Base-by-base conservation (phyloP, 2,797 vertebrate genomes). In the Pogonophryne albipinna region DNA sequence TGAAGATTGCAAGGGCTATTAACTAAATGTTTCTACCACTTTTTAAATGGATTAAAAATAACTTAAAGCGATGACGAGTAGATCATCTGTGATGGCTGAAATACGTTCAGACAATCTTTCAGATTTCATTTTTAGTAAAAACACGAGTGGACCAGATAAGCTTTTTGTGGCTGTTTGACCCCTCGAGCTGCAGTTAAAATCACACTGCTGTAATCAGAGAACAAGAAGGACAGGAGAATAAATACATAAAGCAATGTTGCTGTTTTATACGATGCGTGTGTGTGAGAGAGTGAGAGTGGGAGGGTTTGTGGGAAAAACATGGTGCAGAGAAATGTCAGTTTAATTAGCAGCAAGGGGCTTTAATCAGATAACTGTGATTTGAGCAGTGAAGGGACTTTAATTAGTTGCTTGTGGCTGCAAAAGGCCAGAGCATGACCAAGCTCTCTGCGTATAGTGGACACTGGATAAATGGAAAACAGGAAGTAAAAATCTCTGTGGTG, bases 261-360 rank as follows among this genome's bases (percentile, higher is more conserved):
- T 59, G 13, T 14, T 34, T 1, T 41, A 6, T 13, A 64, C 1
- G 34, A 38, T 38, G 34, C 52, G 23, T 27, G 23, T 27, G 23
- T 27, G 23, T 27, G 23, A 27, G 23, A 67, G 23, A 38, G 49
- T 10, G 50, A 64, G 51, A 51, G 38, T 6, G 3, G 23, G 13
- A 17, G 61, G 10, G 58, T 70, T 64, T 6, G 53, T 83, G 74
- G 67, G 45, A 14, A 69, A 79, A 76, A 63, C 41, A 66, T 15
- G 41, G 38, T 1, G 5, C 44, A 66, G 45, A 73, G 69, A 85
- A 67, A 88, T 78, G 76, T 46, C 78, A 74, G 83, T 84, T 88
- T 90, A 91, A 94, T 93, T 92, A 93, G 68, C 81, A 59, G 85
- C 74, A 62, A 65, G 51, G 41, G 58, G 16, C 76, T 89, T 85